Evolutionary conservation across 1,140 invertebrate genomes (phyloP).

Genomic region (Eufriesea mexicana): DNA sequence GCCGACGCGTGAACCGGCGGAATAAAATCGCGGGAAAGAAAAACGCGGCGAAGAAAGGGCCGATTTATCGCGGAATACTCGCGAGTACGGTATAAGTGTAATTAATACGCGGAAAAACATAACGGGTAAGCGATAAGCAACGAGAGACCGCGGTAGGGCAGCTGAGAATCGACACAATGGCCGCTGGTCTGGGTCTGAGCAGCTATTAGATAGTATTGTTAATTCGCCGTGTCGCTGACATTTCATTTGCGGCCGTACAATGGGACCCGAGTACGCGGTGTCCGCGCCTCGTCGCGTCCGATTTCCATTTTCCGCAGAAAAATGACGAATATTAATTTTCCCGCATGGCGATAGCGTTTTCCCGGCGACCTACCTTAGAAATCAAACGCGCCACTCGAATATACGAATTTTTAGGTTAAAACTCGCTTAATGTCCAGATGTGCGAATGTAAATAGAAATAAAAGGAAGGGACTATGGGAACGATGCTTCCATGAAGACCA

Average conservation of each 20-base stretch:
- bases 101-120: slow-evolving; percentile 65
- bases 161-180: slow-evolving; percentile 66
- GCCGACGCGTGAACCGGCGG: too few relatives aligned
- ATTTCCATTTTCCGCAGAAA: not conserved
- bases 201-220: slow-evolving; percentile 79
- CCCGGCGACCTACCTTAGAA: too few relatives aligned
- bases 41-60: not conserved
- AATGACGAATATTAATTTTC: slow-evolving; percentile 18
- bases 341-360: not conserved
- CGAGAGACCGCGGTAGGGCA: not conserved
- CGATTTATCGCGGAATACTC: too few relatives aligned
- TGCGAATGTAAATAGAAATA: not conserved
- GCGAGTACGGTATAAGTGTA: not conserved
- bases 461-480: too few relatives aligned
- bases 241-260: slow-evolving; percentile 76
- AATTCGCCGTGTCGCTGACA: slow-evolving; percentile 78
- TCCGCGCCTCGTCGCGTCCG: slow-evolving; percentile 17
- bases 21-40: not conserved
- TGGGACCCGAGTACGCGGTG: slow-evolving; percentile 36
- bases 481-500: not conserved
- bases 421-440: too few relatives aligned
- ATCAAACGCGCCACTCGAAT: not conserved
- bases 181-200: slow-evolving; percentile 69
- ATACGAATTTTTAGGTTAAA: too few relatives aligned
- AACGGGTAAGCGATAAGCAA: slow-evolving; percentile 62